phyloP scores from a whole-genome alignment of 2,888 invertebrate genomes.

The Sceliomorpha sp. region DNA sequence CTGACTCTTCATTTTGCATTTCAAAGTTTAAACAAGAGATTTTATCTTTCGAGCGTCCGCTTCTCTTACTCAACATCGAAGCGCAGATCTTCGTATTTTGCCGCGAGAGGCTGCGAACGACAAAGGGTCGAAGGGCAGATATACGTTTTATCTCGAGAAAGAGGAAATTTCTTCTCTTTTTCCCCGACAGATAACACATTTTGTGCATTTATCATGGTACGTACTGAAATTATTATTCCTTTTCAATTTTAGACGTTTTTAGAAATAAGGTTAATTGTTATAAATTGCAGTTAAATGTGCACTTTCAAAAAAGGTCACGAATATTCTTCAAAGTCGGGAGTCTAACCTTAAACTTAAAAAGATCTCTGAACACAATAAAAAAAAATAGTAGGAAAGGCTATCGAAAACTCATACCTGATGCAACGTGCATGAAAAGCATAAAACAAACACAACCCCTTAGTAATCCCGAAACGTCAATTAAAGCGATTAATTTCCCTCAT shows the following conservation, averaged over 20 bases:
- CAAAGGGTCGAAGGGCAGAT: conserved; percentile 28
- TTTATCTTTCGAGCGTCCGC: conserved; percentile 46
- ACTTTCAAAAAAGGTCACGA: too few species aligned
- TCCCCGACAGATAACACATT: not conserved
- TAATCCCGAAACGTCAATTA: too few species aligned
- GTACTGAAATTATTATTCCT: conserved; percentile 29
- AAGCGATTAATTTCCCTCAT: conserved; percentile 3
- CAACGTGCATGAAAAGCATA: too few species aligned
- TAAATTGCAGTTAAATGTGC: too few species aligned
- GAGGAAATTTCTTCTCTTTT: conserved; percentile 20
- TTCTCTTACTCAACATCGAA: conserved; percentile 30
- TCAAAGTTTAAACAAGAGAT: conserved; percentile 66
- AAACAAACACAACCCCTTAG: too few species aligned
- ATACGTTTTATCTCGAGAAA: conserved; percentile 24
- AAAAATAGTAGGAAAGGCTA: too few species aligned
- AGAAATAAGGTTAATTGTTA: too few species aligned
- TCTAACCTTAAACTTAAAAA: too few species aligned
- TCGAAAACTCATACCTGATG: too few species aligned
- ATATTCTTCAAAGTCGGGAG: too few species aligned
- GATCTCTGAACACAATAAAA: too few species aligned
- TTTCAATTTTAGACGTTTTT: too few species aligned
- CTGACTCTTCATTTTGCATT: conserved; percentile 60
- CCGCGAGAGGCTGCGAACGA: conserved; percentile 25
- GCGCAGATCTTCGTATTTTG: conserved; percentile 31
- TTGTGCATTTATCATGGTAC: conserved; percentile 2